Conservation (phyloP, 2,888 invertebrate genomes). For the Elmis aenea region DNA sequence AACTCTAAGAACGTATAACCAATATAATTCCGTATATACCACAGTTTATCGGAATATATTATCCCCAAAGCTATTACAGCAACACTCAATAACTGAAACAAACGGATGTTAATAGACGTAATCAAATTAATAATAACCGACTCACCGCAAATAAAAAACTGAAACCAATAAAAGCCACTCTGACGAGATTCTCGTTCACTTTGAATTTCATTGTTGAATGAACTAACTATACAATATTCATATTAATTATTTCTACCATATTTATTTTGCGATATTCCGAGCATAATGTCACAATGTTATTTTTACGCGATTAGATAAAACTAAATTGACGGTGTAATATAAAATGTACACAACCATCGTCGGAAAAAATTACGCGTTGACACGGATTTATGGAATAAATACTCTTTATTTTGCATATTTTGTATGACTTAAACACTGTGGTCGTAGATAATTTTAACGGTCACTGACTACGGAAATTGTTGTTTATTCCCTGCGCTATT, state of each 20-base stretch:
- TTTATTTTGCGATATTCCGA: slow-evolving; percentile 4
- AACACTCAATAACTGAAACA: slow-evolving; percentile 31
- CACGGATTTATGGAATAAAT: too few species aligned
- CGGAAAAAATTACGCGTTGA: not conserved
- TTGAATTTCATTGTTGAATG: slow-evolving; percentile 26
- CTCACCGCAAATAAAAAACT: slow-evolving; percentile 34
- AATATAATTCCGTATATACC: slow-evolving; percentile 27
- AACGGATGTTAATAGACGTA: slow-evolving; percentile 3
- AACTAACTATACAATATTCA: not conserved
- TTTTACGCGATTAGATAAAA: slow-evolving; percentile 14
- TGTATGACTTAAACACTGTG: too few species aligned
- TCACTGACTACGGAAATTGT: too few species aligned
- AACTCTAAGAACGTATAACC: slow-evolving; percentile 43
- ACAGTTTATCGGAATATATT: slow-evolving; percentile 29
- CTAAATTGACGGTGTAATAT: slow-evolving; percentile 3
- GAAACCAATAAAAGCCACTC: slow-evolving; percentile 29
- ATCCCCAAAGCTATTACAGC: slow-evolving; percentile 31
- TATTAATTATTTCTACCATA: not conserved
- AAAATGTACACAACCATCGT: not conserved
- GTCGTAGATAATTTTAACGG: too few species aligned
- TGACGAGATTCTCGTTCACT: slow-evolving; percentile 28
- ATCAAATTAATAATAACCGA: too few species aligned
- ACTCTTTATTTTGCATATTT: too few species aligned
- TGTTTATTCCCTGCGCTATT: too few species aligned
- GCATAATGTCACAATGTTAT: slow-evolving; percentile 8